Base-by-base conservation (phyloP, 2,113 vertebrate genomes). In the Hippocampus zosterae region DNA sequence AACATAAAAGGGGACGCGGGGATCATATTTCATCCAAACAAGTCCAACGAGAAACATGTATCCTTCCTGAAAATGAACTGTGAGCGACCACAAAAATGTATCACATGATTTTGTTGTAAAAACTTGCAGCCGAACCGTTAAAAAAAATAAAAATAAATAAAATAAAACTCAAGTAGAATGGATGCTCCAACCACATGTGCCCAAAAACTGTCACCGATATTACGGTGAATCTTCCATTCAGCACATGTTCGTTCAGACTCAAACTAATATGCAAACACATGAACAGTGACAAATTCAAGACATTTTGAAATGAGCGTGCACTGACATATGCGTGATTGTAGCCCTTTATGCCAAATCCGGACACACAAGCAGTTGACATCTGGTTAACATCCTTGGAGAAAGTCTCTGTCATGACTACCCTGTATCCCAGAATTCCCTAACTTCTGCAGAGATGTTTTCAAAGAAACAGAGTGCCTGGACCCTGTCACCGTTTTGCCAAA, bases 401-500 rank as follows among this genome's bases (percentile, higher is more conserved):
- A 78, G 73, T 80, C 72, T 84, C 77, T 86, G 84, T 86, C 87
- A 81, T 79, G 84, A 80, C 84, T 85, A 46, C 71, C 42, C 50
- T 23, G 48, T 85, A 76, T 86, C 77, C 86, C 89, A 90, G 79
- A 91, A 84, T 81, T 87, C 84, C 77, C 81, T 71, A 27, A 72
- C 78, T 79, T 86, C 69, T 86, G 75, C 80, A 88, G 70, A 78
- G 81, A 77, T 61, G 50, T 85, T 65, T 84, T 76, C 68, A 67
- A 68, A 80, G 76, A 84, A 74, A 84, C 59, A 74, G 65, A 82
- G 78, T 78, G 80, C 91, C 91, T 93, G 92, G 89, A 92, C 79
- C 86, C 82, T 88, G 86, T 92, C 90, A 92, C 78, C 19, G 27
- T 83, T 73, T 85, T 79, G 74, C 83, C 41, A 33, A 80, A 89